A percentile compares a stretch with the other conserved stretches of the same genome.
phyloP scores from a whole-genome alignment of 2,113 vertebrate genomes.

The Podarcis cretensis region DNA sequence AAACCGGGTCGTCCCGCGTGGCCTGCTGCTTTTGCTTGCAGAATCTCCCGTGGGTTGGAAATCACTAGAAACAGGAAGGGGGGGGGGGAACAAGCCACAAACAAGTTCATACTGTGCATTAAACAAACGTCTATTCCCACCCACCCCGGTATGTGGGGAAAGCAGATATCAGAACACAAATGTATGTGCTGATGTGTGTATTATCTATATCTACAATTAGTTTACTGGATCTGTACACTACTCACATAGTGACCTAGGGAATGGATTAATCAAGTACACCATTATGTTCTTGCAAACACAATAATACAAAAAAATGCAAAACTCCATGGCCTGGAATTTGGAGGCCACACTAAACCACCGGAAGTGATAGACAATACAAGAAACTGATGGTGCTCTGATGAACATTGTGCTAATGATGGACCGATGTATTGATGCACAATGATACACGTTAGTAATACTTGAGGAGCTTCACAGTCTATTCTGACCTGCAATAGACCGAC shows the following conservation, averaged over 20 bases:
- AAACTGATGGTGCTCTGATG: constrained; percentile 51
- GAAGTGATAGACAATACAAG: constrained; percentile 56
- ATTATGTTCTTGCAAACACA: constrained; percentile 33
- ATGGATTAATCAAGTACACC: constrained; percentile 22
- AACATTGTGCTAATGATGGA: constrained; percentile 56
- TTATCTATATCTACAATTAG: background rate
- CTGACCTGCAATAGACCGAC: constrained; percentile 55
- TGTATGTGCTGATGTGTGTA: too few species aligned
- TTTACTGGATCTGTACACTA: constrained; percentile 29
- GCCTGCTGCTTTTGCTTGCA: constrained; percentile 78
- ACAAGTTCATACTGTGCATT: background rate
- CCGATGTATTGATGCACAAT: constrained; percentile 63
- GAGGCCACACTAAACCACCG: constrained; percentile 52
- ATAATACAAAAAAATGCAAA: constrained; percentile 16
- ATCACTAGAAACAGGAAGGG: constrained; percentile 78
- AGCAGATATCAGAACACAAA: constrained; percentile 55
- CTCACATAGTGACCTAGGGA: constrained; percentile 33
- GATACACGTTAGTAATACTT: constrained; percentile 55
- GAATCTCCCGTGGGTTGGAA: constrained; percentile 80
- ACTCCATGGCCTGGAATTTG: constrained; percentile 46
- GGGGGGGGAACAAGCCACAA: constrained; percentile 39
- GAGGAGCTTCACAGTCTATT: constrained; percentile 52
- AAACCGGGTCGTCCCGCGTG: constrained; percentile 85
- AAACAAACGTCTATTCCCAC: background rate
- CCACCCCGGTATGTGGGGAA: constrained; percentile 40